A percentile compares a stretch with the other conserved stretches of the same genome.
phyloP scores from a whole-genome alignment of 1,140 invertebrate species.

The Mizuhopecten yessoensis region DNA sequence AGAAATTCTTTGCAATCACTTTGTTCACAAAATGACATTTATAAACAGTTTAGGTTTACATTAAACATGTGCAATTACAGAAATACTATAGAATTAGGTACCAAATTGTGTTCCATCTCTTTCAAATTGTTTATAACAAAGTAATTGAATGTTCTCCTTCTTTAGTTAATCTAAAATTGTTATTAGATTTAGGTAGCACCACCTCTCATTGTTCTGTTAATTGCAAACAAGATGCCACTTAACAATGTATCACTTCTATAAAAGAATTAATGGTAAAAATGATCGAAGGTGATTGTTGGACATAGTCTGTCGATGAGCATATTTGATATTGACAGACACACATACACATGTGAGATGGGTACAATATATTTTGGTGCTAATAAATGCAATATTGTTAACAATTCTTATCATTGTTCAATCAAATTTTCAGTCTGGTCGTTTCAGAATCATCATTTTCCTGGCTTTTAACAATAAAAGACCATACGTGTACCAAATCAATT shows the following conservation, averaged over 20 bases:
- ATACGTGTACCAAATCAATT: too few relatives aligned
- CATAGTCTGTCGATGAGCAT: not conserved
- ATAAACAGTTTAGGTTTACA: not conserved
- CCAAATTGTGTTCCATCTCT: not conserved
- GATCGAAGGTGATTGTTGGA: not conserved
- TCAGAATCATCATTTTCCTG: not conserved
- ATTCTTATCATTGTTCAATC: not conserved
- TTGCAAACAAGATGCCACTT: not conserved
- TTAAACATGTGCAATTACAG: not conserved
- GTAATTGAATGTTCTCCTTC: not conserved
- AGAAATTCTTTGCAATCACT: not conserved
- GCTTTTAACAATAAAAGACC: not conserved
- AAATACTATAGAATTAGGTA: not conserved
- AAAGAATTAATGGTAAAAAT: not conserved
- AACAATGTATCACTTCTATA: not conserved
- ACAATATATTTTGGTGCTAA: slow-evolving; percentile 17
- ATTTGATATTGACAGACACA: not conserved
- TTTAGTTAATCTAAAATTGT: too few relatives aligned
- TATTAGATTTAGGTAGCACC: too few relatives aligned
- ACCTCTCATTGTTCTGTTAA: not conserved
- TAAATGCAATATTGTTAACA: not conserved
- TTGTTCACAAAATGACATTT: not conserved
- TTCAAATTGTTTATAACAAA: not conserved
- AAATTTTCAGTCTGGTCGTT: not conserved
- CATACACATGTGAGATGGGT: not conserved